Evolutionary conservation across 2,113 vertebrate species (phyloP), one percentile per base, ranked within the genome.

Genomic region (Cyprinodon brontotheroides): DNA sequence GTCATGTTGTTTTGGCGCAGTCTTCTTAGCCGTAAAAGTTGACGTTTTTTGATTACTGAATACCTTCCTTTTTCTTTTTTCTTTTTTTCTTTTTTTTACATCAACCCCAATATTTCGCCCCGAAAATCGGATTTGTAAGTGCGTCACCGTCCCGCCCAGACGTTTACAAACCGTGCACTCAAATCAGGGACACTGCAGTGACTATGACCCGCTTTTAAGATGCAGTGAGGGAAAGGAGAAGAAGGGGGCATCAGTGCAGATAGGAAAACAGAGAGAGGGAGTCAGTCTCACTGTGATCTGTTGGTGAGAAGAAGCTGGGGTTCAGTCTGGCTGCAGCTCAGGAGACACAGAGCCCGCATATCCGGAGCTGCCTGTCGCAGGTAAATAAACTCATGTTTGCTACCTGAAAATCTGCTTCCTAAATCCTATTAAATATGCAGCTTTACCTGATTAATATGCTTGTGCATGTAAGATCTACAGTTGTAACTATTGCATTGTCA

Each of bases 161-260:
- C 41, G 75, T 64, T 22, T 8, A 29, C 22, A 50, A 77, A 64
- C 40, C 75, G 50, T 68, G 77, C 57, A 48, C 68, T 74, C 22
- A 70, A 82, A 90, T 90, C 78, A 85, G 89, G 89, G 87, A 75
- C 90, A 92, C 87, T 93, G 91, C 91, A 95, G 95, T 93, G 93
- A 89, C 85, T 87, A 90, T 97, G 96, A 97, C 96, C 96, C 94
- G 96, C 83, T 96, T 95, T 91, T 71, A 82, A 92, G 91, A 94
- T 96, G 96, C 95, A 94, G 89, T 94, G 93, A 94, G 94, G 91
- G 90, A 88, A 87, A 93, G 89, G 91, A 92, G 94, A 94, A 96
- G 95, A 96, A 94, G 96, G 96, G 96, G 95, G 95, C 95, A 96
- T 94, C 94, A 78, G 75, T 65, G 79, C 74, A 86, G 83, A 78